Evolutionary conservation across 2,113 vertebrate genomes (phyloP).

Genomic region (Ahaetulla prasina): DNA sequence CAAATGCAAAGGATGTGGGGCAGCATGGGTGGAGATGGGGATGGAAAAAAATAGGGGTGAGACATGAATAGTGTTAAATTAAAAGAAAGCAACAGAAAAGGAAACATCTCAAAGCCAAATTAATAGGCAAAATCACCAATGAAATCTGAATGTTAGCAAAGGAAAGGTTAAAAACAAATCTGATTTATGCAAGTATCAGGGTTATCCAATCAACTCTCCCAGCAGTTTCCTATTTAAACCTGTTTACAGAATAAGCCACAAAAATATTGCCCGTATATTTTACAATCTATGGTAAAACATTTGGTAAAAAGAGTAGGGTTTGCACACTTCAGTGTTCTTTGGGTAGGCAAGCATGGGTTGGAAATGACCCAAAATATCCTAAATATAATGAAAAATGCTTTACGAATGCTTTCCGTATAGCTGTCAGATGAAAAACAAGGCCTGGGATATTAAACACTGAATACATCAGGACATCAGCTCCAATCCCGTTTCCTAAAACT

Average conservation of each 20-base stretch:
- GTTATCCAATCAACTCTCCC: conserved; percentile 27
- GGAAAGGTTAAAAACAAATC: conserved; percentile 61
- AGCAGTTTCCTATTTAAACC: not conserved
- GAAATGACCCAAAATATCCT: too few relatives aligned
- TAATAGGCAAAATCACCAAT: conserved; percentile 69
- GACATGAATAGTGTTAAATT: conserved; percentile 81
- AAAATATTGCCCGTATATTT: too few relatives aligned
- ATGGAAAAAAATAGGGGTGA: conserved; percentile 73
- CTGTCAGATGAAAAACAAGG: not conserved
- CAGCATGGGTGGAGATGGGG: conserved; percentile 23
- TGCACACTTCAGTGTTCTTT: not conserved
- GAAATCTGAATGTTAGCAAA: conserved; percentile 67
- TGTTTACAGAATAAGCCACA: not conserved
- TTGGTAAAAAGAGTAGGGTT: not conserved
- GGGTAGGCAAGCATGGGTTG: too few relatives aligned
- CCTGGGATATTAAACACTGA: not conserved
- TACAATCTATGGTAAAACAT: not conserved
- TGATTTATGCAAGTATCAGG: conserved; percentile 35
- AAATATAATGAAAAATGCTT: not conserved
- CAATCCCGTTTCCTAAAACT: not conserved
- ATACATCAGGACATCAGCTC: not conserved
- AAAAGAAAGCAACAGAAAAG: conserved; percentile 73
- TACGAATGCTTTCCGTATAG: not conserved
- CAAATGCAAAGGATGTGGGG: conserved; percentile 32
- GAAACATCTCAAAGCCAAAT: conserved; percentile 68